A percentile compares a stretch with the other conserved stretches of the same genome.
phyloP scores from a whole-genome alignment of 1,140 invertebrate genomes.

The Hyphantria cunea region DNA sequence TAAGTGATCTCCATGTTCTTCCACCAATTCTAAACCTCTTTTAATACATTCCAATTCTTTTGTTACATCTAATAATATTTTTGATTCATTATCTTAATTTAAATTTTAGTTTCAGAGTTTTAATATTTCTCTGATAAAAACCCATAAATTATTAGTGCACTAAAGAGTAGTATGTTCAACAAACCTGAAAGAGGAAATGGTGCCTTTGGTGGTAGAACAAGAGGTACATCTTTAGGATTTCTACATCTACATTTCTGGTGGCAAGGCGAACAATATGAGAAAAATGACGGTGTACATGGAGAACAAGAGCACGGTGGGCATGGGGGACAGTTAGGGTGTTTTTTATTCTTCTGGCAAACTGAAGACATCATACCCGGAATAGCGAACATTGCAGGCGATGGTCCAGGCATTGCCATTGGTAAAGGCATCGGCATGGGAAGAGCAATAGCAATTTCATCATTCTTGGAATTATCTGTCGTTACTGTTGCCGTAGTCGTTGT shows the following conservation, averaged over 20 bases:
- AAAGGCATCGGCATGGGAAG: constrained; percentile 20
- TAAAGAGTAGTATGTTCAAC: no score
- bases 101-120: no score
- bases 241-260: constrained; percentile 61
- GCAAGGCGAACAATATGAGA: constrained; percentile 64
- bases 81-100: no score
- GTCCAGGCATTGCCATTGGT: constrained; percentile 34
- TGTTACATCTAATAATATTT: no score
- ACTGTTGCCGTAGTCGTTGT: neutral
- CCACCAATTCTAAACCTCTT: no score
- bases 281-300: constrained; percentile 66
- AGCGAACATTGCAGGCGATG: constrained; percentile 30
- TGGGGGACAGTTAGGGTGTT: constrained; percentile 41
- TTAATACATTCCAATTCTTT: no score
- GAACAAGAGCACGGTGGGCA: constrained; percentile 62
- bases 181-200: neutral
- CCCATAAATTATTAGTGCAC: no score
- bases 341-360: constrained; percentile 29
- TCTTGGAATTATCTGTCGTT: neutral
- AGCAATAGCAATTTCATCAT: neutral
- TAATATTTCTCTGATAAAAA: no score
- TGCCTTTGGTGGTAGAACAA: neutral
- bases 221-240: neutral
- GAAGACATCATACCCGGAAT: constrained; percentile 20
- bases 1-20: no score